Evolutionary conservation across 2,113 vertebrate species (phyloP).

Genomic region (Triplophysa tibetana): DNA sequence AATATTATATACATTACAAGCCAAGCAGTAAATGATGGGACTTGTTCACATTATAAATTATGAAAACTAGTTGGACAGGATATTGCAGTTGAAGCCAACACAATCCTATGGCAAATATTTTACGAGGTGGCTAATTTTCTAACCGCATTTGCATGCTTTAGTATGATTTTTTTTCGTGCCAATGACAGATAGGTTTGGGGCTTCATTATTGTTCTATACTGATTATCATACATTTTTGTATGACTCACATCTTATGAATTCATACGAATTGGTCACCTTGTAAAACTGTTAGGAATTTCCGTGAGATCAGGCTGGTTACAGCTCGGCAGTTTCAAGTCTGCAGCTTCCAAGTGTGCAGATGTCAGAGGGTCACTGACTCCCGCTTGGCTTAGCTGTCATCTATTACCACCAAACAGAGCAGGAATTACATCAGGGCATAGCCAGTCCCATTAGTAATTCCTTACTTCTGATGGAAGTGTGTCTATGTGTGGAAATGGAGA

Average conservation of each 20-base stretch:
- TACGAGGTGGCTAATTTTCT: too few species aligned
- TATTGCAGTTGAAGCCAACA: background rate
- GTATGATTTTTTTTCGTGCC: too few species aligned
- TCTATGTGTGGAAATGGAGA: conserved; percentile 22
- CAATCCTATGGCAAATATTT: too few species aligned
- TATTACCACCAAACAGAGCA: conserved; percentile 48
- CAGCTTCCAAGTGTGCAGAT: conserved; percentile 31
- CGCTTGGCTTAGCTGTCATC: conserved; percentile 27
- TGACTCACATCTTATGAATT: too few species aligned
- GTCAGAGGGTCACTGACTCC: conserved; percentile 50
- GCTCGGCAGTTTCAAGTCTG: conserved; percentile 32
- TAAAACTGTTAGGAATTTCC: too few species aligned
- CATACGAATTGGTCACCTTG: too few species aligned
- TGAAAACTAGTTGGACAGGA: conserved; percentile 6
- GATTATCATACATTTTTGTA: too few species aligned
- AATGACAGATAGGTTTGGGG: too few species aligned
- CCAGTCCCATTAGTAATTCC: conserved; percentile 48
- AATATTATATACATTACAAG: background rate
- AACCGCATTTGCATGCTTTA: too few species aligned
- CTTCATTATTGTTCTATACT: too few species aligned
- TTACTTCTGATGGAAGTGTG: conserved; percentile 42
- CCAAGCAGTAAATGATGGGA: conserved; percentile 47
- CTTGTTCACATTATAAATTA: conserved; percentile 56
- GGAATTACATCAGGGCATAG: conserved; percentile 54
- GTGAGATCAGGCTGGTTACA: background rate